phyloP scores from a whole-genome alignment of 2,113 vertebrate species.

The Columba janthina region DNA sequence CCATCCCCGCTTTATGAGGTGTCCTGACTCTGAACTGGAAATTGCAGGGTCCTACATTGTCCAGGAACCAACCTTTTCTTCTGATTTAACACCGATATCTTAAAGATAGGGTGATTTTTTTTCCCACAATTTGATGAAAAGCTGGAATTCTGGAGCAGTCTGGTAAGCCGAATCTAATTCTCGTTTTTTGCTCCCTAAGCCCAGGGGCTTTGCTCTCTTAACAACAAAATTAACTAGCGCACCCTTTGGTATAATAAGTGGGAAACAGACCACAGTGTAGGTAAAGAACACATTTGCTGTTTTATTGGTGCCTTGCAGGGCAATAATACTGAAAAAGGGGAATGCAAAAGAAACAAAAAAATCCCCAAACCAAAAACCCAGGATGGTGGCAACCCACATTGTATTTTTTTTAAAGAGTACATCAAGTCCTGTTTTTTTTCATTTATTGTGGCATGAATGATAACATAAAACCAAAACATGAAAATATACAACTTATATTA shows the following conservation, averaged over 20 bases:
- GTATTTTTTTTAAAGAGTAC: slow-evolving; percentile 89
- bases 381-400: slow-evolving; percentile 91
- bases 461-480: slow-evolving; percentile 99
- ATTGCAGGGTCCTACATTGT: fast-evolving
- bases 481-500: slow-evolving; percentile 99
- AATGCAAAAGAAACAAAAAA: slow-evolving; percentile 82
- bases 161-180: not conserved
- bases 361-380: slow-evolving; percentile 67
- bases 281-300: slow-evolving; percentile 98
- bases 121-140: not conserved
- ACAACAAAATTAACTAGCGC: not conserved
- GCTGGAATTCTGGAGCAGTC: not conserved
- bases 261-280: slow-evolving; percentile 82
- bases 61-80: not conserved
- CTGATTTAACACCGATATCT: not conserved
- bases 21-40: not conserved
- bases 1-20: fast-evolving
- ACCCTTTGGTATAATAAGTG: slow-evolving; percentile 36
- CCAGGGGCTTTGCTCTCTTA: not conserved
- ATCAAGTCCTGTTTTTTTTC: slow-evolving; percentile 86
- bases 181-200: not conserved
- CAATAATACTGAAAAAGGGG: slow-evolving; percentile 99
- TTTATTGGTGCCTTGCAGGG: slow-evolving; percentile 99
- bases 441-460: slow-evolving; percentile 98
- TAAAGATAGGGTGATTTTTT: not conserved